Evolutionary conservation across 2,113 vertebrate genomes (phyloP).

Genomic region (Psittacara wagleri): DNA sequence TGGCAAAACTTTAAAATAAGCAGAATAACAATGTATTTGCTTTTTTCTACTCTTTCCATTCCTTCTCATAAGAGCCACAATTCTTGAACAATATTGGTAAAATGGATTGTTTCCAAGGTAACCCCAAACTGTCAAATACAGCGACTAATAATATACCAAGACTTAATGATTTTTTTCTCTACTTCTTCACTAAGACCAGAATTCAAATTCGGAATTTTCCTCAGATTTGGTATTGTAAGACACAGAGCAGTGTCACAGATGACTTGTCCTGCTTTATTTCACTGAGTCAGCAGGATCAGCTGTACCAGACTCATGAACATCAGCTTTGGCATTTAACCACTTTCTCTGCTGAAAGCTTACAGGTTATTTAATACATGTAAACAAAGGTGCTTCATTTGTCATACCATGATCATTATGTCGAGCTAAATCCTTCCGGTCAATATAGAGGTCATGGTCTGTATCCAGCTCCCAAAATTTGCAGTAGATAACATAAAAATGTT

Average conservation of each 20-base stretch:
- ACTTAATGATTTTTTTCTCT: not conserved
- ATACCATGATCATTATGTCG: conserved; percentile 92
- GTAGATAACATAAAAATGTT: conserved; percentile 98
- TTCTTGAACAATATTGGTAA: not conserved
- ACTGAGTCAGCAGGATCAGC: not conserved
- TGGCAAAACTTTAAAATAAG: not conserved
- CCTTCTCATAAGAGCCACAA: not conserved
- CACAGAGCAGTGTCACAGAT: not conserved
- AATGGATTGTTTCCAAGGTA: not conserved
- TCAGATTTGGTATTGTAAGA: not conserved
- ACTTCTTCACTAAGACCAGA: not conserved
- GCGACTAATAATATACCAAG: not conserved
- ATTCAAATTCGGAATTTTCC: not conserved
- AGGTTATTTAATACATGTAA: not conserved
- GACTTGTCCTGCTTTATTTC: not conserved
- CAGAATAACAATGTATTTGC: not conserved
- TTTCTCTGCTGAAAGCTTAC: not conserved
- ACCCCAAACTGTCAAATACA: not conserved
- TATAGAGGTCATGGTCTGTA: conserved; percentile 92
- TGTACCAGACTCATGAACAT: not conserved
- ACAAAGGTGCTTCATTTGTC: conserved; percentile 7
- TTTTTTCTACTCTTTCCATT: not conserved
- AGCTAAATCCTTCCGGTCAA: conserved; percentile 88
- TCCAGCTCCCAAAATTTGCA: conserved; percentile 99
- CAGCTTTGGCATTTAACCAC: not conserved